These are phyloP conservation scores for Zosterops borbonicus DNA, from an alignment of 2,113 vertebrate genomes.

Conservation along the genomic window DNA sequence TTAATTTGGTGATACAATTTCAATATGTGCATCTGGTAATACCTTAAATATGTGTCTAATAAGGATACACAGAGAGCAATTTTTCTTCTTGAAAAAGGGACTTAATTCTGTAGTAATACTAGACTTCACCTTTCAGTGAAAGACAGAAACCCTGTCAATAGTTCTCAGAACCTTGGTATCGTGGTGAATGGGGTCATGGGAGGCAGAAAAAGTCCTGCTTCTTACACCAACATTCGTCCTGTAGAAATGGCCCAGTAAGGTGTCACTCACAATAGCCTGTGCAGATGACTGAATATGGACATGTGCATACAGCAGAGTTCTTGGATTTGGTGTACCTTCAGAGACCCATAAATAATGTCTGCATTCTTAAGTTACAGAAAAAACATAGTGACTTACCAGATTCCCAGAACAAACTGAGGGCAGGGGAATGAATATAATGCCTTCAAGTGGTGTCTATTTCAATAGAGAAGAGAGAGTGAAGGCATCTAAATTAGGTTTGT, in stretches of 20 bases:
- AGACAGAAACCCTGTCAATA: background rate
- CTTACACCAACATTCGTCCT: background rate
- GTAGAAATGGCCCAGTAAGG: background rate
- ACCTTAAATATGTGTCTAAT: background rate
- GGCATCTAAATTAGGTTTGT: background rate
- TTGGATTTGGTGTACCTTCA: background rate
- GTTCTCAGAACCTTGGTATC: background rate
- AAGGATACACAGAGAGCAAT: background rate
- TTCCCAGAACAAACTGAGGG: background rate
- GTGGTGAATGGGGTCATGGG: rapidly evolving
- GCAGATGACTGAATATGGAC: background rate
- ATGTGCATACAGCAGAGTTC: background rate
- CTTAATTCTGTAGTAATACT: background rate
- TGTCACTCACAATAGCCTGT: background rate
- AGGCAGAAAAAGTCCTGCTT: background rate
- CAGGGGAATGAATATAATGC: background rate
- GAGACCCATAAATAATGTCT: background rate
- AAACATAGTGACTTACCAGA: background rate
- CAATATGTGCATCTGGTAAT: background rate
- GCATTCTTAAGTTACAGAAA: background rate
- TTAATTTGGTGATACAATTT: background rate
- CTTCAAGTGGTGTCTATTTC: background rate
- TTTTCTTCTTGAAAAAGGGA: background rate
- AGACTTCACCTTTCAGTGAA: background rate
- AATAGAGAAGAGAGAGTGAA: background rate